Evolutionary conservation across 2,888 invertebrate genomes (phyloP), one percentile per base, ranked within the genome.

Genomic region (Acrobasis consociella): DNA sequence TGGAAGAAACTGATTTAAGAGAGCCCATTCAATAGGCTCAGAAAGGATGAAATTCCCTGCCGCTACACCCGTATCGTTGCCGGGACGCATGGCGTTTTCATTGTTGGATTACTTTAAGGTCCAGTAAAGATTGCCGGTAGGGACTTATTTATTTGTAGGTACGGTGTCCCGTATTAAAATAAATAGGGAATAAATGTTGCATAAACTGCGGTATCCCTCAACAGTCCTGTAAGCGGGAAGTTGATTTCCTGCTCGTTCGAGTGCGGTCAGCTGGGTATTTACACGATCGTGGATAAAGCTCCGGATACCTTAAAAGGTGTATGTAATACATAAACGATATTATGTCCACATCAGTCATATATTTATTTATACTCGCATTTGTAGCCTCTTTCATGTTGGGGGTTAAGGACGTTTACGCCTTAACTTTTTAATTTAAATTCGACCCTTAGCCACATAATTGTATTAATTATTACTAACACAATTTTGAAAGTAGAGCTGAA

Each of bases 1-100:
- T 79, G 78, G 78, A 82, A 77, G 80, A 83, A 86, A 86, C 85
- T 86, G 88, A 88, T 89, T 88, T 89, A 88, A 82, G 85, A 84
- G 81, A 77, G 73, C 78, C 74, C 76, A 83, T 89, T 86, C 80
- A 86, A 86, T 83, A 76, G 75, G 76, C 75, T 80, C 75, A 77
- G 77, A 82, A 83, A 82, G 83, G 73, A 77, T 76, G 78, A 80
- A 82, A 82, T 80, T 82, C 72, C 73, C 67, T 69, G 67, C 66
- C 69, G 67, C 69, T 71, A 76, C 72, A 72, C 72, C 74, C 73
- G 72, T 77, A 69, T 74, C 70, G 72, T 70, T 63, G 62, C 67
- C 68, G 70, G 67, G 69, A 65, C 63, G 66, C 69, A 66, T 69
- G 69, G 64, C 65, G 66, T 67, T 70, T 69, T 64, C 69, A 72